Evolutionary conservation across 2,888 invertebrate species (phyloP), one percentile per base, ranked within the genome.

Genomic region (Dryadula phaetusa): DNA sequence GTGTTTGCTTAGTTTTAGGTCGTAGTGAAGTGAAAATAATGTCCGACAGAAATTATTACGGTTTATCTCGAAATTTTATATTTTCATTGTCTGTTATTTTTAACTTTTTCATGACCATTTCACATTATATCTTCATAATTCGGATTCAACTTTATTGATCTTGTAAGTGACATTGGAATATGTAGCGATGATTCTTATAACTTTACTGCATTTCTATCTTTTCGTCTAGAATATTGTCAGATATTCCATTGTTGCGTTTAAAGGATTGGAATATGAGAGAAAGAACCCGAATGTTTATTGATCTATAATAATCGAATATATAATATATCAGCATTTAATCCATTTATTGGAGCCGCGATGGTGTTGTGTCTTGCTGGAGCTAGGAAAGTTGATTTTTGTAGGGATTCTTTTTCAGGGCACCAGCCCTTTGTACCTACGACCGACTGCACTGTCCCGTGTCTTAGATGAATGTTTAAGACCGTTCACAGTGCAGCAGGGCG

Each of bases 381-480:
- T 49, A 49, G 12, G 22, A 22, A 49, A 5, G 12, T 1, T 7
- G 47, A n/a, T 49, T 49, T 25, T 49, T n/a, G 49, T 0, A 7
- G n/a, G 49, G n/a, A 49, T n/a, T 28, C 7, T 49, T 49, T 49
- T 25, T 49, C 49, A 58, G 56, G 64, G 49, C 56, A 37, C 12
- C 2, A n/a, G 62, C 62, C 47, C 56, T 62, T 60, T 65, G 62
- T 44, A 49, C 62, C 25, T 61, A 49, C 56, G 47, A 20, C 42
- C 56, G n/a, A 18, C 34, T 32, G 64, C 54, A 65, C 22, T 44
- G 42, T 49, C 42, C 32, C 34, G 22, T 37, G 18, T 25, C 34
- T 58, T 18, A 52, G n/a, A n/a, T 16, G 47, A 25, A 46, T 32
- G 2, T 14, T 28, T 32, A 32, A 64, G 53, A 25, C 25, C 5